Conservation (phyloP, 1,140 invertebrate species). For the Oedothorax gibbosus region DNA sequence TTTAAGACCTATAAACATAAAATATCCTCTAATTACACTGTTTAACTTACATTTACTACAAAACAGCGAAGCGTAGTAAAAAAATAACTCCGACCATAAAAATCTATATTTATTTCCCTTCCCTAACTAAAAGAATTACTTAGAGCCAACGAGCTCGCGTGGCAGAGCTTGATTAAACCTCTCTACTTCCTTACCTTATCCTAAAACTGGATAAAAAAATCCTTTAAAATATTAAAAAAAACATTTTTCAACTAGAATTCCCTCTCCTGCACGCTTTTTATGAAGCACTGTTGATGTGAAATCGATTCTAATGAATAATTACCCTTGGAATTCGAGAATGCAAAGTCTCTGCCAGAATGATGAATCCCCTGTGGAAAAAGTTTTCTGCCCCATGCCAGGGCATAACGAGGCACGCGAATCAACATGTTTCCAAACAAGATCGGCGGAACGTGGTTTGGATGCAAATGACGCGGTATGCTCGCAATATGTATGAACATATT, state of each 20-base stretch:
- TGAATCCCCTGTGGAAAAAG: slow-evolving; percentile 16
- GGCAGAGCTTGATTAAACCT: slow-evolving; percentile 12
- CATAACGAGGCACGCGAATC: slow-evolving; percentile 21
- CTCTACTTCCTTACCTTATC: slow-evolving; percentile 10
- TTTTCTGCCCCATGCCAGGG: background rate
- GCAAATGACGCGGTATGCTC: too few relatives aligned
- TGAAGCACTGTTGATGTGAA: slow-evolving; percentile 35
- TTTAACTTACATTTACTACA: too few relatives aligned
- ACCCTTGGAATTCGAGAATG: slow-evolving; percentile 14
- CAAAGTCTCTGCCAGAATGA: slow-evolving; percentile 27
- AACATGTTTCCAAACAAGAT: slow-evolving; percentile 32
- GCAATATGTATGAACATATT: too few relatives aligned
- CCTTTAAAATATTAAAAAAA: background rate
- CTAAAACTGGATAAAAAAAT: slow-evolving; percentile 5
- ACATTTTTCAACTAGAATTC: background rate
- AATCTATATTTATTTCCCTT: background rate
- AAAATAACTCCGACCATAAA: too few relatives aligned
- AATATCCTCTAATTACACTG: too few relatives aligned
- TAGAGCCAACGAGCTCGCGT: slow-evolving; percentile 11
- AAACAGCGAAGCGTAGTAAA: too few relatives aligned
- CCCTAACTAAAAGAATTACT: slow-evolving; percentile 12
- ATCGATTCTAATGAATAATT: slow-evolving; percentile 47
- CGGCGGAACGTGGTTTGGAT: background rate
- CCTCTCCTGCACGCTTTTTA: background rate
- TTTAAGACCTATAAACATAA: too few relatives aligned